Conservation (phyloP, 1,140 invertebrate species). For the Sycobia sp. region DNA sequence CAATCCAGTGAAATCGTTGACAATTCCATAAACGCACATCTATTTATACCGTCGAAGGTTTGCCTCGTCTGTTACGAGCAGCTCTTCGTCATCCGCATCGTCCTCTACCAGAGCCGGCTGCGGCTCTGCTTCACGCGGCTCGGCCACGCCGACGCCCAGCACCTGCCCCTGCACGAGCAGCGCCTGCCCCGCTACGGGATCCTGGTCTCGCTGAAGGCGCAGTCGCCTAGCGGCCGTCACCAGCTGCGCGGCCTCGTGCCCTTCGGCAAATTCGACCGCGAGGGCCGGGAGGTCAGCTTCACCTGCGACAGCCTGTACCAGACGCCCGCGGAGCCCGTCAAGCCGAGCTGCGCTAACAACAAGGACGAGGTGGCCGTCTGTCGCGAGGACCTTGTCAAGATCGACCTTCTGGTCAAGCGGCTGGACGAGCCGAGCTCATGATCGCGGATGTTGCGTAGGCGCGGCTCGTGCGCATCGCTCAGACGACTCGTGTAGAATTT, state of each 20-base stretch:
- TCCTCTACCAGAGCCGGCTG: conserved; percentile 28
- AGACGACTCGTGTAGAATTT: too few relatives aligned
- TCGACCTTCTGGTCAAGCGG: conserved; percentile 10
- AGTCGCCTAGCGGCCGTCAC: neutral
- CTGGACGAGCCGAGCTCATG: neutral
- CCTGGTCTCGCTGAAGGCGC: neutral
- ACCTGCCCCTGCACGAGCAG: neutral
- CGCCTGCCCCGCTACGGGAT: neutral
- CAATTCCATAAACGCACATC: too few relatives aligned
- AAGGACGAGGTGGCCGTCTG: neutral
- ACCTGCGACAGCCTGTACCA: conserved; percentile 22
- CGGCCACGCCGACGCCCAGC: conserved; percentile 15
- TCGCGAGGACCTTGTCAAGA: conserved; percentile 4
- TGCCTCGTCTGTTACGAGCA: conserved; percentile 41
- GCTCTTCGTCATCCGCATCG: conserved; percentile 38
- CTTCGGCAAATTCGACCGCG: conserved; percentile 28
- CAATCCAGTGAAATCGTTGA: too few relatives aligned
- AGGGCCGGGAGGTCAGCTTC: conserved; percentile 25
- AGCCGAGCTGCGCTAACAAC: too few relatives aligned
- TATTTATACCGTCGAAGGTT: neutral
- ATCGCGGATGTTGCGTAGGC: too few relatives aligned
- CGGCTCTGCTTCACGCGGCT: conserved; percentile 34
- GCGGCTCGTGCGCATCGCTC: too few relatives aligned
- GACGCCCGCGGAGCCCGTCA: too few relatives aligned
- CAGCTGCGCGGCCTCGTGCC: conserved; percentile 11